Evolutionary conservation across 2,797 vertebrate species (phyloP), one percentile per base, ranked within the genome.

Genomic region (Eupleurogrammus muticus): DNA sequence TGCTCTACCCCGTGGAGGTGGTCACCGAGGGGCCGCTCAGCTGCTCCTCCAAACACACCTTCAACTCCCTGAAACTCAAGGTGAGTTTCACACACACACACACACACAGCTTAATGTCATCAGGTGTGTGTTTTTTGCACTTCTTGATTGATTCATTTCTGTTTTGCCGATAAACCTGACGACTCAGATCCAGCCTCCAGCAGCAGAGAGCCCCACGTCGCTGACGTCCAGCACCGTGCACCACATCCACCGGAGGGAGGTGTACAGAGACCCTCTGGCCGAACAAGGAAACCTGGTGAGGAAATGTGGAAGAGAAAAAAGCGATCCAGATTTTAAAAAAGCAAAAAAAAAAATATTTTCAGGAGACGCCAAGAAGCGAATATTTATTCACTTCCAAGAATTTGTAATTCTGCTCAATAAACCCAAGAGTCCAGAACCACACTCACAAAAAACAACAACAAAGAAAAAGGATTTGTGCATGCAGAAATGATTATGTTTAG

Each of bases 1-100:
- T 97, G 66, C 90, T 97, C 83, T 97, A 97, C 13, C 82, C 96
- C n/a, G 91, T 95, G 77, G 92, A 87, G 73, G 83, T 95, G 62
- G 58, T 68, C 2, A 94, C 93, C 0, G 82, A 94, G 64, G 95
- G 94, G 1, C 91, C 93, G 0, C 88, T 90, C 68, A 96, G 96
- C 92, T 99, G 97, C 75, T 92, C 94, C 52, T 78, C 92, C 57
- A 93, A 86, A 85, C 88, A 92, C 78, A 82, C 84, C 10, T 56
- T 93, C 73, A 97, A 97, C 87, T 81, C 90, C 16, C 87, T 94
- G 57, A 85, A 81, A 55, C 92, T 97, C 55, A 92, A 93, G 95
- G 96, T 97, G 86, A 91, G 84, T 57, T 38, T 63, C 20, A 35
- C 36, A 49, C 21, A 59, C 35, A 23, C 17, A 23, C 21, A 47